Evolutionary conservation across 2,888 invertebrate genomes (phyloP), one percentile per base, ranked within the genome.

Genomic region (Hypsopygia costalis): DNA sequence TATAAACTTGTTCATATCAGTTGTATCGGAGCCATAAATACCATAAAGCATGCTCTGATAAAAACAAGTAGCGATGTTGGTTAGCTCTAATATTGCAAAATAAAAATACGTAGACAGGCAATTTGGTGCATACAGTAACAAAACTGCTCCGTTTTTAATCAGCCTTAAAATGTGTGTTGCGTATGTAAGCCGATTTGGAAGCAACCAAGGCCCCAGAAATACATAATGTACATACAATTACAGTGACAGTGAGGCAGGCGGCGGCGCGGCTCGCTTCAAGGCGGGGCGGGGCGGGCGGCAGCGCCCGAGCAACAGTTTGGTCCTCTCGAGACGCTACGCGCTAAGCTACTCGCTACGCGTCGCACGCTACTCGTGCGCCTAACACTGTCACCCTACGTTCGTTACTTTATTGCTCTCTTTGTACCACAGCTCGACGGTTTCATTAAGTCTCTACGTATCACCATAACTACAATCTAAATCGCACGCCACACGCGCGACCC

Each of bases 391-490:
- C 65, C 63, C 69, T 73, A 73, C 69, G 62, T 71, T 62, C 62
- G 62, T 75, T 76, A 77, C 65, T 69, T 81, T 85, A 85, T 83
- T 83, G 81, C 81, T 85, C 81, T 80, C 81, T 76, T 81, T 78
- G 76, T 81, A 81, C 81, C 85, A 86, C 85, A 85, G 85, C 85
- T 83, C 82, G 81, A 83, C 80, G 80, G 81, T 85, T 83, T 80
- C 82, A 76, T 76, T 82, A 81, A 86, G 83, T 86, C 82, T 83
- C 83, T 83, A 81, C 79, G 78, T 83, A 85, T 85, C 85, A 85
- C 85, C 74, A 74, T 75, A 77, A 70, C 85, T 82, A 83, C 76
- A 58, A 70, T 54, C 69, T 16, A 16, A 47, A 58, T 67, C 62
- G 58, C 59, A 62, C 59, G 44, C 52, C 61, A 58, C 58, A 51